Base-by-base conservation (phyloP, 2,113 vertebrate genomes). In the Procapra przewalskii region DNA sequence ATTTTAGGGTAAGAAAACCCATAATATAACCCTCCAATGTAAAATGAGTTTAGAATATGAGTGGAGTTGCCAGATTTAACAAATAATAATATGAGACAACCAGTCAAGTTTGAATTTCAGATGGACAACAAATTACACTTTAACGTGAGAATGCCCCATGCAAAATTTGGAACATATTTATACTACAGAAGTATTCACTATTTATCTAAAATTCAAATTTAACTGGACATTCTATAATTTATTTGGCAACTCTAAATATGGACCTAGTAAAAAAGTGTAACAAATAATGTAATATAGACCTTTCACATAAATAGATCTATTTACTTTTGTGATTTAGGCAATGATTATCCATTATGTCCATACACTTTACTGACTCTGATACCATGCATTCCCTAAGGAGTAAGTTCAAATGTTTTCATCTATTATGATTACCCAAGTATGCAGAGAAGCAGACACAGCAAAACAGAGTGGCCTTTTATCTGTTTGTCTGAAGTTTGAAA, bases 1-100 rank as follows among this genome's bases (percentile, higher is more conserved):
- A 17, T 84, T 98, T 97, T 88, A 67, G 54, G 54, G 50, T 86
- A 82, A 84, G 59, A 84, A 23, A 67, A 93, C 19, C 96, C 48
- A 90, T 60, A 77, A 75, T n/a, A 86, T 59, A 95, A 88, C 31
- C 25, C 79, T 60, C 75, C 87, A 80, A 91, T 55, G 1, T 23
- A 93, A 94, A 92, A 62, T 55, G 86, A 85, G 21, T 77, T 95
- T 50, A 75, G 48, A 88, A 81, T 71, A 64, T 86, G 19, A 97
- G 8, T 40, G 50, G 33, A 33, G 11, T 60, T 88, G 27, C 27
- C 64, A 88, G 36, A 52, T 71, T 67, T 92, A 71, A 62, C 54
- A 96, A 91, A 95, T 62, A 93, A 92, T 92, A 86, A 91, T 40
- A 91, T 14, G 83, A 82, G 43, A 54, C 36, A 92, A 11, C 29